Evolutionary conservation across 2,888 invertebrate genomes (phyloP).

Genomic region (Seladonia tumulorum): DNA sequence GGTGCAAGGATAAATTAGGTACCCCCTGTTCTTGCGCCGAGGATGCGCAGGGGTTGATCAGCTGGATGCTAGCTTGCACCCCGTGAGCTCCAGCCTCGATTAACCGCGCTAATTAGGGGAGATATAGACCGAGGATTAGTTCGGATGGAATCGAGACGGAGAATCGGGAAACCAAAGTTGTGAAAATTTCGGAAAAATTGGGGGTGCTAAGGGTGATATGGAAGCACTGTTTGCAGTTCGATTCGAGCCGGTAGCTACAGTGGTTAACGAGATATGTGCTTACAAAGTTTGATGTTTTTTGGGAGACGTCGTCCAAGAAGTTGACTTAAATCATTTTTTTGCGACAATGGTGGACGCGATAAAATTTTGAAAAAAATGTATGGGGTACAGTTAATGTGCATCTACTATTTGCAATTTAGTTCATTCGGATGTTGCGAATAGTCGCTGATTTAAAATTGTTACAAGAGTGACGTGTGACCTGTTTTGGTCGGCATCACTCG

Average conservation of each 20-base stretch:
- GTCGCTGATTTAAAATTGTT: neutral
- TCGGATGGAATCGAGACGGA: neutral
- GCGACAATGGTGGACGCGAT: neutral
- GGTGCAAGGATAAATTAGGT: conserved; percentile 45
- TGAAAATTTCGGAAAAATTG: neutral
- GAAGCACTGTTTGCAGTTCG: neutral
- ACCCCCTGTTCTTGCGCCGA: neutral
- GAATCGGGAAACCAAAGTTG: neutral
- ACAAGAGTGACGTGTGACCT: too few relatives aligned
- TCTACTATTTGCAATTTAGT: neutral
- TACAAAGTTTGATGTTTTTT: neutral
- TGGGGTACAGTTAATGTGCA: neutral
- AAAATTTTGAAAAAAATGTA: neutral
- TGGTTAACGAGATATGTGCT: neutral
- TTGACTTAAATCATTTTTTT: neutral
- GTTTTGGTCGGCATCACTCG: neutral
- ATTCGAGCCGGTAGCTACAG: neutral
- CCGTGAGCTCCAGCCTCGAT: neutral
- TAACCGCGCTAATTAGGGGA: neutral
- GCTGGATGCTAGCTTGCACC: neutral
- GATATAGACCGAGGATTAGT: neutral
- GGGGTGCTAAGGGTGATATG: neutral
- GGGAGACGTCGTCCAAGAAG: neutral
- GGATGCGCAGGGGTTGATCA: neutral
- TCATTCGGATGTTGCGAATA: neutral